Evolutionary conservation across 2,888 invertebrate species (phyloP).

Genomic region (Coleophora flavipennella): DNA sequence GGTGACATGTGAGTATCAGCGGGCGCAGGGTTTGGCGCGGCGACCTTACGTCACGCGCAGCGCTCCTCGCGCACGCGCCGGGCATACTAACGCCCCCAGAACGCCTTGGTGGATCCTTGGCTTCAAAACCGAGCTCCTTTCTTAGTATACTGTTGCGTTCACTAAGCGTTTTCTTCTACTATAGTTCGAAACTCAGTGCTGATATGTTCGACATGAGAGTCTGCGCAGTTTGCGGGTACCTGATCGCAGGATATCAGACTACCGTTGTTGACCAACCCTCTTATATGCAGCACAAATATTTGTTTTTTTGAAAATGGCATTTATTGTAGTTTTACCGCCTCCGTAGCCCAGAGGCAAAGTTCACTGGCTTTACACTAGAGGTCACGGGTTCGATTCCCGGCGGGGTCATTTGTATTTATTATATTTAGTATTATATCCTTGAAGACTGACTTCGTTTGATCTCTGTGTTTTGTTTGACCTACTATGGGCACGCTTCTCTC

Average conservation of each 20-base stretch:
- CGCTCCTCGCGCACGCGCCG: constrained; percentile 50
- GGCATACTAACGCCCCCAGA: constrained; percentile 66
- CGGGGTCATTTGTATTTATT: too few relatives aligned
- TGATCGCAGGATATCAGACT: constrained; percentile 9
- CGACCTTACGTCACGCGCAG: constrained; percentile 68
- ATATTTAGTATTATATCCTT: not conserved
- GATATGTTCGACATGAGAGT: constrained; percentile 8
- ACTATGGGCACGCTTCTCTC: constrained; percentile 17
- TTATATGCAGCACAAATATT: not conserved
- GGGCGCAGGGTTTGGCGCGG: constrained; percentile 18
- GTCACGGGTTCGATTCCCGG: too few relatives aligned
- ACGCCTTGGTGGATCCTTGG: constrained; percentile 71
- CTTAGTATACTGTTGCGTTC: constrained; percentile 57
- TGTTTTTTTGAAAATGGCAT: too few relatives aligned
- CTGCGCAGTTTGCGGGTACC: constrained; percentile 2
- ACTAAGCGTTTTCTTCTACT: constrained; percentile 44
- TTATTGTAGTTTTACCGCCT: too few relatives aligned
- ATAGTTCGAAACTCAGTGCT: constrained; percentile 22
- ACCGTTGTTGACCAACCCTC: constrained; percentile 7
- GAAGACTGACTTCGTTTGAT: constrained; percentile 15
- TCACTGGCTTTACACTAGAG: too few relatives aligned
- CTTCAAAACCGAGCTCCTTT: constrained; percentile 72
- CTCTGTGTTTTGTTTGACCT: constrained; percentile 17
- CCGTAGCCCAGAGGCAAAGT: too few relatives aligned
- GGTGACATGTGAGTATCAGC: constrained; percentile 28